Evolutionary conservation across 2,888 invertebrate genomes (phyloP).

Genomic region (Agrochola macilenta): DNA sequence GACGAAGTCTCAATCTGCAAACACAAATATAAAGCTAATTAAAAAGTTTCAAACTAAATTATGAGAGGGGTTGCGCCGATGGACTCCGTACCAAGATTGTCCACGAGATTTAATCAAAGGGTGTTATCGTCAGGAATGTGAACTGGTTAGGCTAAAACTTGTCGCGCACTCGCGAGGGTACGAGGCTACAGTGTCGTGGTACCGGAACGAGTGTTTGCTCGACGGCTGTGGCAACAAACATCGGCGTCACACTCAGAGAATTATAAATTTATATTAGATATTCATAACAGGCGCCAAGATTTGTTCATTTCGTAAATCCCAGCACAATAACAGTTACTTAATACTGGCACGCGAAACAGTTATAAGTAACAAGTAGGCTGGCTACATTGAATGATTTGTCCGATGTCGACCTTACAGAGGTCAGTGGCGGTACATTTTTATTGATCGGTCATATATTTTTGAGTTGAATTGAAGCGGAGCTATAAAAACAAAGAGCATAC

Average conservation of each 20-base stretch:
- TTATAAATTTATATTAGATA: conserved; percentile 89
- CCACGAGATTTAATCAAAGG: conserved; percentile 87
- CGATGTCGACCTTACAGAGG: conserved; percentile 28
- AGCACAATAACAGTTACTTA: conserved; percentile 79
- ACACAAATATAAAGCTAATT: conserved; percentile 91
- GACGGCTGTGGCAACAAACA: conserved; percentile 87
- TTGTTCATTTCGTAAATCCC: conserved; percentile 86
- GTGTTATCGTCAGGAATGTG: conserved; percentile 82
- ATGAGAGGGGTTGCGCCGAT: conserved; percentile 89
- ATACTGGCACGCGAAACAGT: conserved; percentile 75
- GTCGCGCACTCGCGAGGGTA: conserved; percentile 57
- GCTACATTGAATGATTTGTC: conserved; percentile 43
- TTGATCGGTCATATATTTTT: conserved; percentile 65
- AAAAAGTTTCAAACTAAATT: conserved; percentile 91
- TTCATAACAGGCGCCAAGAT: conserved; percentile 88
- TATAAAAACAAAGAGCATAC: conserved; percentile 80
- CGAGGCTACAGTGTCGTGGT: conserved; percentile 76
- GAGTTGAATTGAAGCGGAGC: conserved; percentile 67
- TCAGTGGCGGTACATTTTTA: conserved; percentile 58
- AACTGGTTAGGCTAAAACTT: conserved; percentile 63
- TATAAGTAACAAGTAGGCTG: conserved; percentile 67
- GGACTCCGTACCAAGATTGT: conserved; percentile 88
- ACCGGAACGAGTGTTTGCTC: conserved; percentile 84
- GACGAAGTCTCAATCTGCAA: conserved; percentile 89
- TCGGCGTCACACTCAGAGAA: conserved; percentile 88